Evolutionary conservation across 2,888 invertebrate species (phyloP).

Genomic region (Monopis laevigella): DNA sequence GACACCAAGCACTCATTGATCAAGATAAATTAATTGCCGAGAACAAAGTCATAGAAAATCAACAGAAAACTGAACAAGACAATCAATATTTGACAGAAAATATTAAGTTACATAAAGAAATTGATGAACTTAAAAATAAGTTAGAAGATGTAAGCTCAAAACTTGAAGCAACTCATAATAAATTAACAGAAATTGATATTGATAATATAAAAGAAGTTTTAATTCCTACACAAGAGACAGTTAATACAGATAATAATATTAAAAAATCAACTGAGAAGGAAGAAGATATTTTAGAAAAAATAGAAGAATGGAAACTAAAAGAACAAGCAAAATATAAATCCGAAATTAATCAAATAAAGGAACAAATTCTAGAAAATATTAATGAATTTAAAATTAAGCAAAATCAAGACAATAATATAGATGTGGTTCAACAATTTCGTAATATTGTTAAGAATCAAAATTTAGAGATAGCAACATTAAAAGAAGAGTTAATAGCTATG

Average conservation of each 20-base stretch:
- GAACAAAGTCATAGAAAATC: slow-evolving; percentile 19
- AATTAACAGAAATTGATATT: slow-evolving; percentile 13
- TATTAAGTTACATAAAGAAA: slow-evolving; percentile 62
- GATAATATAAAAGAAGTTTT: slow-evolving; percentile 2
- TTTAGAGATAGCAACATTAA: slow-evolving; percentile 52
- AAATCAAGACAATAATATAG: slow-evolving; percentile 32
- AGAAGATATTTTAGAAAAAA: slow-evolving; percentile 40
- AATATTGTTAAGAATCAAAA: slow-evolving; percentile 60
- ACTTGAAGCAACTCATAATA: slow-evolving; percentile 26
- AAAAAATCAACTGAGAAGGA: slow-evolving; percentile 35
- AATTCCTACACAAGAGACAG: not conserved
- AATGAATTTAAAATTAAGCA: slow-evolving; percentile 32
- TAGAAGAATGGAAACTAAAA: slow-evolving; percentile 61
- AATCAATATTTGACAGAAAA: slow-evolving; percentile 48
- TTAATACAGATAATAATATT: slow-evolving; percentile 23
- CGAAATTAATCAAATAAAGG: slow-evolving; percentile 51
- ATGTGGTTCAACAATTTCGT: slow-evolving; percentile 40
- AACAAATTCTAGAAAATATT: slow-evolving; percentile 47
- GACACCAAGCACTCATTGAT: slow-evolving; percentile 53
- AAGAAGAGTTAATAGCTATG: slow-evolving; percentile 55
- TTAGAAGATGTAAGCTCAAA: slow-evolving; percentile 52
- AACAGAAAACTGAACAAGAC: slow-evolving; percentile 42
- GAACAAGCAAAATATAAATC: slow-evolving; percentile 63
- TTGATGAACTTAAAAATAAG: slow-evolving; percentile 51
- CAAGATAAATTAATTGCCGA: slow-evolving; percentile 25